Evolutionary conservation across 1,140 invertebrate species (phyloP), one percentile per base, ranked within the genome.

Genomic region (Ectropis grisescens): DNA sequence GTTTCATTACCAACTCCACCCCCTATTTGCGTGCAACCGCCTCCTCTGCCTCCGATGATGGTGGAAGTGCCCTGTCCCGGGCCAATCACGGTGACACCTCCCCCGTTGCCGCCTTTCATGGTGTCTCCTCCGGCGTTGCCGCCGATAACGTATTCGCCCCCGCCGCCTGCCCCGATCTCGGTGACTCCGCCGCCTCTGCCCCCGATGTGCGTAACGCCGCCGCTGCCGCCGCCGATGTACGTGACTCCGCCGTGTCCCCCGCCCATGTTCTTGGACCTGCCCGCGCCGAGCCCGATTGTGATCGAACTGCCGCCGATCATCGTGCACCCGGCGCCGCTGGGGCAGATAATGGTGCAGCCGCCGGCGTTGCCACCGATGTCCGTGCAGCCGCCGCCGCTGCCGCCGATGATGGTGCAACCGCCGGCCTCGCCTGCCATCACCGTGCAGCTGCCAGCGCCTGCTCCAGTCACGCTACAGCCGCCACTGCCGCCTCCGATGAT

Each of bases 261-360:
- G 1, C 52, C 66, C 0, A 58, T 78, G 15, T 41, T 58, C 0
- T 13, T 74, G 7, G 64, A 70, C 6, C 41, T 68, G 5, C 71
- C 71, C 2, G 14, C 49, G 4, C 64, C 70, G 1, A 65, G 66
- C 1, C 66, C 69, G 11, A 65, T 75, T 7, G 40, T 72, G 22
- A 72, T 76, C 11, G 64, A 70, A 33, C 29, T 71, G 27, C 59
- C 71, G 2, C 68, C 68, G 6, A 64, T 76, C 10, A 39, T 66
- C 2, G 51, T 72, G 1, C 69, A 74, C 12, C 59, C 64, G 1
- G 68, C 68, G 1, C 53, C 65, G 13, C 13, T 66, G 16, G 64
- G 61, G 0, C 65, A 57, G 23, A 37, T 76, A n/a, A 53, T 61
- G 56, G 41, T 76, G 2, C 65, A 72, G 19, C 66, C 65, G 1